phyloP scores from a whole-genome alignment of 2,797 vertebrate genomes.

The Enteromius afrohamiltoni region DNA sequence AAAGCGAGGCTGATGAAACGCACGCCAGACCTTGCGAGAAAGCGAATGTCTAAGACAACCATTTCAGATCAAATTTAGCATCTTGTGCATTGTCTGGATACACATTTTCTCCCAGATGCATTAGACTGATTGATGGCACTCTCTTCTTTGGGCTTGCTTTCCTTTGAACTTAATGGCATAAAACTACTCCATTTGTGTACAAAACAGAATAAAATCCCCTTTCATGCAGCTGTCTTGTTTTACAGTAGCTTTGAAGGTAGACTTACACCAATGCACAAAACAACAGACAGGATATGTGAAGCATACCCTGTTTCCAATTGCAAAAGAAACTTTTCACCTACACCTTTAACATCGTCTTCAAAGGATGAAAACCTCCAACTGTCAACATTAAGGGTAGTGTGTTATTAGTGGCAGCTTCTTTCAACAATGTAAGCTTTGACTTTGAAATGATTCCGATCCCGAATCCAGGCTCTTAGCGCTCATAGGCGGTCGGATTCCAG shows the following conservation, averaged over 20 bases:
- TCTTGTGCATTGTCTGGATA: conserved; percentile 32
- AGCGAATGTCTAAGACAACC: not conserved
- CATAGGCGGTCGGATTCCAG: conserved; percentile 49
- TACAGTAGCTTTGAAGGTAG: conserved; percentile 47
- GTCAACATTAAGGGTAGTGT: not conserved
- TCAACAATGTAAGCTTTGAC: conserved; percentile 16
- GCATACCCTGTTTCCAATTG: conserved; percentile 10
- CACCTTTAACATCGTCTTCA: conserved; percentile 33
- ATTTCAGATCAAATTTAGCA: conserved; percentile 34
- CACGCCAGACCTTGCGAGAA: conserved; percentile 3
- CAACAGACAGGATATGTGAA: conserved; percentile 13
- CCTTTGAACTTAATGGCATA: conserved; percentile 53
- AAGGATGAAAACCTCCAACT: not conserved
- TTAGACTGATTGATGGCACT: conserved; percentile 44
- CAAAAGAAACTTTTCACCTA: conserved; percentile 16
- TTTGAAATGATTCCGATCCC: conserved; percentile 30
- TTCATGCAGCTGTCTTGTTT: conserved; percentile 44
- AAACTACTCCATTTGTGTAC: conserved; percentile 51
- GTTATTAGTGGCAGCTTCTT: conserved; percentile 1
- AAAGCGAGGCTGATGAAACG: not conserved
- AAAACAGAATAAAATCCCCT: conserved; percentile 52
- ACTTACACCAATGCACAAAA: conserved; percentile 20
- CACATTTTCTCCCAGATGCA: conserved; percentile 44
- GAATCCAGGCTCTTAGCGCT: conserved; percentile 17
- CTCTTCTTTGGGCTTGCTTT: conserved; percentile 28